A percentile compares a stretch with the other conserved stretches of the same genome.
phyloP scores from a whole-genome alignment of 64 coral and sea anemone species.

The Actinia tenebrosa region DNA sequence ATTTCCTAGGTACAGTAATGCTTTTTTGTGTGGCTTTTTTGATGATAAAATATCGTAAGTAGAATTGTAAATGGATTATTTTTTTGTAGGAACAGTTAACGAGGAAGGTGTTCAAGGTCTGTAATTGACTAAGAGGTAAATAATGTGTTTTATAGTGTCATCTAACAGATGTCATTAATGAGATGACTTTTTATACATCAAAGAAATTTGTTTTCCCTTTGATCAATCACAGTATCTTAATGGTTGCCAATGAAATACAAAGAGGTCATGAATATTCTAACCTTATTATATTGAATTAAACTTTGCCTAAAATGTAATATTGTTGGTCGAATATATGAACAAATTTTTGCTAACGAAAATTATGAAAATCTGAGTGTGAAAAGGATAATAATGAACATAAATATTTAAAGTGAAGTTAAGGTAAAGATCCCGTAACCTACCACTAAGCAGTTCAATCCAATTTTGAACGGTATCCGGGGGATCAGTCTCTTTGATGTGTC shows the following conservation, averaged over 20 bases:
- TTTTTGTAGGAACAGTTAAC: too few relatives aligned
- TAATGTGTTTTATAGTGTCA: too few relatives aligned
- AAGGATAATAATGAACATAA: neutral
- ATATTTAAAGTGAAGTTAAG: neutral
- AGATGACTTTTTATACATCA: neutral
- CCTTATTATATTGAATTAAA: neutral
- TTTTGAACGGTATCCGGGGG: slow-evolving; percentile 87
- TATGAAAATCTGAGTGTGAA: neutral
- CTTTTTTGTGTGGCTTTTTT: too few relatives aligned
- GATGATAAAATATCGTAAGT: too few relatives aligned
- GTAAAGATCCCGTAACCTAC: slow-evolving; percentile 23
- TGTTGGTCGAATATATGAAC: neutral
- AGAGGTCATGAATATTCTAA: neutral
- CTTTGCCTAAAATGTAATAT: too few relatives aligned
- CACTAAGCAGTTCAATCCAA: slow-evolving; percentile 95
- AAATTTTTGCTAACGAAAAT: neutral
- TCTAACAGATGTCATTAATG: neutral
- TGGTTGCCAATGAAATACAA: neutral
- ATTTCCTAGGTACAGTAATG: too few relatives aligned
- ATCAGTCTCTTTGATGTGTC: slow-evolving; percentile 89
- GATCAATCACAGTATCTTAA: neutral
- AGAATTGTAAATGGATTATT: too few relatives aligned
- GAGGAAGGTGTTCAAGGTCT: too few relatives aligned
- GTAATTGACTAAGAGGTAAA: too few relatives aligned
- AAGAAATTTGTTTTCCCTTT: neutral